Conservation (phyloP, 2,888 invertebrate species). For the Julus scanicus region DNA sequence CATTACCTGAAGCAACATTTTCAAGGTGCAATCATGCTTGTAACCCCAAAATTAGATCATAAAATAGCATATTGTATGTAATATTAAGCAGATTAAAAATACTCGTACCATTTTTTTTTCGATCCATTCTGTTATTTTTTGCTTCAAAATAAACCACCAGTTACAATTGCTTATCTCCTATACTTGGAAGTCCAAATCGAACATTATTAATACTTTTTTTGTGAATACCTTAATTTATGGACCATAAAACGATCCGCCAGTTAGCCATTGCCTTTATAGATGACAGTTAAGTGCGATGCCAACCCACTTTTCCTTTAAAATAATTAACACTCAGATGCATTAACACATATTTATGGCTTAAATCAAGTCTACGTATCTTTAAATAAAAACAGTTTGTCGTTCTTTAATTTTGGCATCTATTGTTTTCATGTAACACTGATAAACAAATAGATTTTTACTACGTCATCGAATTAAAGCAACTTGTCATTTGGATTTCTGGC, state of each 20-base stretch:
- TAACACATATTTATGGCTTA: neutral
- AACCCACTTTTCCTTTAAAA: constrained; percentile 4
- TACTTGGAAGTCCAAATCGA: neutral
- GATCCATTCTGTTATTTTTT: too few relatives aligned
- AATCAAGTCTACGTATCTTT: neutral
- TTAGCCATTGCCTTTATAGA: neutral
- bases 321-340: neutral
- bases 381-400: neutral
- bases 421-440: neutral
- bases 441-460: neutral
- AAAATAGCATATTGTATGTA: too few relatives aligned
- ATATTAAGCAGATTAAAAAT: too few relatives aligned
- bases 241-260: neutral
- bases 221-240: neutral
- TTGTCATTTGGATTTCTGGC: neutral
- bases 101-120: too few relatives aligned
- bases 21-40: too few relatives aligned
- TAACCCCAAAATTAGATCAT: too few relatives aligned
- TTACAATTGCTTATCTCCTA: neutral
- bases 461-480: constrained; percentile 9
- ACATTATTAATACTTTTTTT: neutral
- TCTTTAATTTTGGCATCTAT: neutral
- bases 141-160: too few relatives aligned
- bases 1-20: too few relatives aligned
- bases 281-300: neutral